phyloP scores from a whole-genome alignment of 2,888 invertebrate genomes.

The Drosophila colorata region DNA sequence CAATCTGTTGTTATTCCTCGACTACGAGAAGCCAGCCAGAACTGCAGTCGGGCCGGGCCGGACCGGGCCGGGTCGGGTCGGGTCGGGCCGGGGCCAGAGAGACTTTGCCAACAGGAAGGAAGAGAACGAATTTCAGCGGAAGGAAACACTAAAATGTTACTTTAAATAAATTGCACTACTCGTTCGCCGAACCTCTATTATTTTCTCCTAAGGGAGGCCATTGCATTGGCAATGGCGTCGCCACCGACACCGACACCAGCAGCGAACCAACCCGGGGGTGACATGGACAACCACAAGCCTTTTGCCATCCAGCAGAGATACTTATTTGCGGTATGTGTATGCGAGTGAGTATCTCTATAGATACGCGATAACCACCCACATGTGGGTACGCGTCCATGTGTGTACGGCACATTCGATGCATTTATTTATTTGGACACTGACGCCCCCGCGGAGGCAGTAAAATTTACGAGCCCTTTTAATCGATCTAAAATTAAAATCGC shows the following conservation, averaged over 20 bases:
- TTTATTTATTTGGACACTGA: slow-evolving; percentile 75
- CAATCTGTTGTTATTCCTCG: slow-evolving; percentile 70
- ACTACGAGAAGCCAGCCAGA: slow-evolving; percentile 17
- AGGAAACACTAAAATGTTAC: slow-evolving; percentile 84
- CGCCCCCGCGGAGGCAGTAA: slow-evolving; percentile 53
- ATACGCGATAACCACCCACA: slow-evolving; percentile 22
- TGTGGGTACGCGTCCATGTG: slow-evolving; percentile 17
- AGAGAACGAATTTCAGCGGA: slow-evolving; percentile 82
- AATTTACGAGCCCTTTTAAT: slow-evolving; percentile 76
- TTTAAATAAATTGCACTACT: slow-evolving; percentile 79
- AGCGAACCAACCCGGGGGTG: slow-evolving; percentile 54
- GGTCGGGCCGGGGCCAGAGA: slow-evolving; percentile 26
- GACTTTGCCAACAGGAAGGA: slow-evolving; percentile 79
- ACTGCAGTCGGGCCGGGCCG: slow-evolving; percentile 17
- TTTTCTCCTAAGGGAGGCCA: slow-evolving; percentile 62
- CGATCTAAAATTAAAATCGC: slow-evolving; percentile 76
- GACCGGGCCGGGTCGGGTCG: too few relatives aligned
- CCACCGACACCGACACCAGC: slow-evolving; percentile 4
- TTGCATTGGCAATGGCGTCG: slow-evolving; percentile 56
- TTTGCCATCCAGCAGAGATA: slow-evolving; percentile 48
- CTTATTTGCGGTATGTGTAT: slow-evolving; percentile 26
- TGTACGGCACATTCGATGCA: slow-evolving; percentile 54
- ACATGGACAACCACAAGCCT: slow-evolving; percentile 70
- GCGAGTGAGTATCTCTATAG: slow-evolving; percentile 2
- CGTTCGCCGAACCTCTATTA: slow-evolving; percentile 54